phyloP scores from a whole-genome alignment of 2,113 vertebrate genomes.

The Rhinopomastus cyanomelas region DNA sequence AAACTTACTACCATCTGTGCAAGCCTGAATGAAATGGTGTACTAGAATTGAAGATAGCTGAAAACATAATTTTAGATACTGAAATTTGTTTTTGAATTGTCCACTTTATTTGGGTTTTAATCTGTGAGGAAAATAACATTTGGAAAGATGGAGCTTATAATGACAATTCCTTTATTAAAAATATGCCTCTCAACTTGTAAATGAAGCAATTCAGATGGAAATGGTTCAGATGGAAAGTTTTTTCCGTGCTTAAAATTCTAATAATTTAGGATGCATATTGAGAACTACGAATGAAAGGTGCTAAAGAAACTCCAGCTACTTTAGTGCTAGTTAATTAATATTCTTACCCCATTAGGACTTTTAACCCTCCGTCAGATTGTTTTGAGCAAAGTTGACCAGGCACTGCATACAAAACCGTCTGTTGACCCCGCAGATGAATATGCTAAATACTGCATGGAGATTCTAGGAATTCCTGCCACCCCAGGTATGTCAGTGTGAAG shows the following conservation, averaged over 20 bases:
- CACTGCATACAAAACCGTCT: conserved; percentile 78
- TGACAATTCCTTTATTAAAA: not conserved
- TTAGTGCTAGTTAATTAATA: not conserved
- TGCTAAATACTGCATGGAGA: conserved; percentile 83
- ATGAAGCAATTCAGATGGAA: not conserved
- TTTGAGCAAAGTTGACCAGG: conserved; percentile 93
- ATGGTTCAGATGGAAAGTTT: not conserved
- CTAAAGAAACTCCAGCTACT: not conserved
- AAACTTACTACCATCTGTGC: not conserved
- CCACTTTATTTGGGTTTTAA: not conserved
- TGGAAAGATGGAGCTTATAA: not conserved
- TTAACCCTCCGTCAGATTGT: conserved; percentile 93
- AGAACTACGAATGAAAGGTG: not conserved
- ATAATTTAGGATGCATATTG: not conserved
- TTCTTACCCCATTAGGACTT: conserved; percentile 77
- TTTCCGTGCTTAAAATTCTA: not conserved
- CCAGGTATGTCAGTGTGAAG: conserved; percentile 76
- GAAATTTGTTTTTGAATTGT: not conserved
- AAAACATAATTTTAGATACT: not conserved
- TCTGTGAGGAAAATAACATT: not conserved
- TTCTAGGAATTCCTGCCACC: conserved; percentile 89
- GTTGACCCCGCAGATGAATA: conserved; percentile 87
- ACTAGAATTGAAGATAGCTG: not conserved
- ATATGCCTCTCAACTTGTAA: not conserved
- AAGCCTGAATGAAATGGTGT: not conserved